phyloP scores from a whole-genome alignment of 2,113 vertebrate genomes.

The Pterocles burchelli region DNA sequence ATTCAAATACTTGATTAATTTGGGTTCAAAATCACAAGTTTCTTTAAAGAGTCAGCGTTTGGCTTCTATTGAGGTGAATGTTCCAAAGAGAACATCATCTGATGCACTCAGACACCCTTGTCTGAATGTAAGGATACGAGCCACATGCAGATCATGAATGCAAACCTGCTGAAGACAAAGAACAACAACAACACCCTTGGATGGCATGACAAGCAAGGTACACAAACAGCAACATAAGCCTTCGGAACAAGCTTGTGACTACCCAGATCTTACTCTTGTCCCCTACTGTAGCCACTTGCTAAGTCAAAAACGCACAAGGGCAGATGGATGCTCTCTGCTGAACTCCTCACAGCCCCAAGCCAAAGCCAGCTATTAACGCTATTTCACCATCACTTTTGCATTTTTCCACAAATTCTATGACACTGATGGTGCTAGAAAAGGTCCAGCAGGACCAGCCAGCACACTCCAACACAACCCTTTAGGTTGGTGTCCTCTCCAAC shows the following conservation, averaged over 20 bases:
- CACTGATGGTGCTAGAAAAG: not conserved
- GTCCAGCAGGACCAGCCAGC: not conserved
- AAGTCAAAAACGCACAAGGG: not conserved
- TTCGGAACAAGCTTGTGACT: not conserved
- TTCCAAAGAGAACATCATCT: not conserved
- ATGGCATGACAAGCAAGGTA: not conserved
- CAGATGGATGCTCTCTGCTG: not conserved
- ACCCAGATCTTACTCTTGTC: not conserved
- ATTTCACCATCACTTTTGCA: not conserved
- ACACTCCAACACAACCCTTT: not conserved
- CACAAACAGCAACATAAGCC: not conserved
- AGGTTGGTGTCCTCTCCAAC: not conserved
- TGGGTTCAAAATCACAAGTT: not conserved
- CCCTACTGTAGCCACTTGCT: not conserved
- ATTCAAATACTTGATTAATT: conserved; percentile 20
- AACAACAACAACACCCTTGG: not conserved
- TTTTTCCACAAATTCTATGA: accelerated
- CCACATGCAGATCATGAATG: not conserved
- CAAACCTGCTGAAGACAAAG: not conserved
- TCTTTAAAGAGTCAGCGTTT: conserved; percentile 4
- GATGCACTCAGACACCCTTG: not conserved
- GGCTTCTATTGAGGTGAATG: not conserved
- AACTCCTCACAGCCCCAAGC: not conserved
- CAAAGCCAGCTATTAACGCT: not conserved
- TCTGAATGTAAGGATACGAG: not conserved